phyloP scores from a whole-genome alignment of 2,888 invertebrate genomes.

The Pyrgus malvae region DNA sequence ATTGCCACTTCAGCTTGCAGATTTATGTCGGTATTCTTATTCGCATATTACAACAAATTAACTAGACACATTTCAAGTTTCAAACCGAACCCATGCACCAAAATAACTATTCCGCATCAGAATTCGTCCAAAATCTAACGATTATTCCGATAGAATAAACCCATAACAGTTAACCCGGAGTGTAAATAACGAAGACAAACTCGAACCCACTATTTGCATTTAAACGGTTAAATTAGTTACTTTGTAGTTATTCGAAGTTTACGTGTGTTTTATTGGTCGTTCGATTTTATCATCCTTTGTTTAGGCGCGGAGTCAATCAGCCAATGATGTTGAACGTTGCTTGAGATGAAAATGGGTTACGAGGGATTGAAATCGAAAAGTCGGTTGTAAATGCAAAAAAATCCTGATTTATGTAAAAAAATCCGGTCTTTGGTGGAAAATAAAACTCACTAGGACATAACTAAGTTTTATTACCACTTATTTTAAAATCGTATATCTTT shows the following conservation, averaged over 20 bases:
- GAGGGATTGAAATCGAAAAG: too few relatives aligned
- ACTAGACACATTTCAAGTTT: too few relatives aligned
- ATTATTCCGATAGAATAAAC: slow-evolving; percentile 17
- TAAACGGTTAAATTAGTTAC: slow-evolving; percentile 28
- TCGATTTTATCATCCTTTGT: slow-evolving; percentile 22
- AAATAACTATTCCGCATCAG: background rate
- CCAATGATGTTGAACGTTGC: background rate
- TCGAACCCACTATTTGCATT: slow-evolving; percentile 23
- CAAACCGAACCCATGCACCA: too few relatives aligned
- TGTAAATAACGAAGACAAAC: slow-evolving; percentile 25
- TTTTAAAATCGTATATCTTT: too few relatives aligned
- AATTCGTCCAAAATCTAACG: slow-evolving; percentile 10
- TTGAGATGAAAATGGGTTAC: background rate
- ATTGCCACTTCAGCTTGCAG: too few relatives aligned
- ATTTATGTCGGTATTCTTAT: too few relatives aligned
- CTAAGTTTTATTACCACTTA: too few relatives aligned
- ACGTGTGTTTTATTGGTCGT: slow-evolving; percentile 23
- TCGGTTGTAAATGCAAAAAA: too few relatives aligned
- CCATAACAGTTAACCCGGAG: slow-evolving; percentile 24
- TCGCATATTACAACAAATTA: too few relatives aligned
- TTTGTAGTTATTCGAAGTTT: slow-evolving; percentile 25
- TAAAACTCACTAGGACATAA: too few relatives aligned
- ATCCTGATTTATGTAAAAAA: too few relatives aligned
- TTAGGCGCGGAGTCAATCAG: slow-evolving; percentile 18
- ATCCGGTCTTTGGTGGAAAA: too few relatives aligned